Conservation (phyloP, 2,797 vertebrate genomes). For the Ptychadena robeensis region DNA sequence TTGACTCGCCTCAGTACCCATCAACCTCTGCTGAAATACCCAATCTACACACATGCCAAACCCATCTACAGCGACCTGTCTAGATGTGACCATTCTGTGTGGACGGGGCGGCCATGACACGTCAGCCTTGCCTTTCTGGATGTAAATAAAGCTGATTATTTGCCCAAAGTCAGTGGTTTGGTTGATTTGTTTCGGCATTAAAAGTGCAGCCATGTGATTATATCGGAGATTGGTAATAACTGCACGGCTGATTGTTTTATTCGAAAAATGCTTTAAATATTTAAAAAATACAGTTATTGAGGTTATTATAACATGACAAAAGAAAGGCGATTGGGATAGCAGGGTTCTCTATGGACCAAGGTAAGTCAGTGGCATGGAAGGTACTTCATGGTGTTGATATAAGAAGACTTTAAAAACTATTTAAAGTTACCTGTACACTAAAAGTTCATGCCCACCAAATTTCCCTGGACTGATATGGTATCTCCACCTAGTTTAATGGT, state of each 20-base stretch:
- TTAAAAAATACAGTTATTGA: slow-evolving; percentile 18
- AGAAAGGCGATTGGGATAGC: background rate
- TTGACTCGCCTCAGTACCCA: slow-evolving; percentile 6
- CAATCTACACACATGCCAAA: slow-evolving; percentile 16
- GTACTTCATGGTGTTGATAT: no score
- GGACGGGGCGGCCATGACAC: background rate
- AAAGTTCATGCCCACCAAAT: no score
- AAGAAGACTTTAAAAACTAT: no score
- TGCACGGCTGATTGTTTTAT: slow-evolving; percentile 10
- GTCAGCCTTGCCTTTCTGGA: slow-evolving; percentile 15
- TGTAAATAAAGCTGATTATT: slow-evolving; percentile 59
- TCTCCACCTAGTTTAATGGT: no score
- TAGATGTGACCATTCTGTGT: slow-evolving; percentile 30
- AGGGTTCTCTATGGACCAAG: background rate
- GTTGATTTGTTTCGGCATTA: slow-evolving; percentile 63
- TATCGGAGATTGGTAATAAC: background rate
- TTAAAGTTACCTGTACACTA: no score
- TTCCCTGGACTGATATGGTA: no score
- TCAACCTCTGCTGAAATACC: slow-evolving; percentile 14
- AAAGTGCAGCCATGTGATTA: background rate
- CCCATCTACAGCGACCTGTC: slow-evolving; percentile 12
- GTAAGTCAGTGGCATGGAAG: background rate
- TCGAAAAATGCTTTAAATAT: slow-evolving; percentile 32
- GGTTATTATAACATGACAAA: background rate
- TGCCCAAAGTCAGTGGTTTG: slow-evolving; percentile 73